phyloP scores from a whole-genome alignment of 2,797 vertebrate genomes.

The Mus minutoides region DNA sequence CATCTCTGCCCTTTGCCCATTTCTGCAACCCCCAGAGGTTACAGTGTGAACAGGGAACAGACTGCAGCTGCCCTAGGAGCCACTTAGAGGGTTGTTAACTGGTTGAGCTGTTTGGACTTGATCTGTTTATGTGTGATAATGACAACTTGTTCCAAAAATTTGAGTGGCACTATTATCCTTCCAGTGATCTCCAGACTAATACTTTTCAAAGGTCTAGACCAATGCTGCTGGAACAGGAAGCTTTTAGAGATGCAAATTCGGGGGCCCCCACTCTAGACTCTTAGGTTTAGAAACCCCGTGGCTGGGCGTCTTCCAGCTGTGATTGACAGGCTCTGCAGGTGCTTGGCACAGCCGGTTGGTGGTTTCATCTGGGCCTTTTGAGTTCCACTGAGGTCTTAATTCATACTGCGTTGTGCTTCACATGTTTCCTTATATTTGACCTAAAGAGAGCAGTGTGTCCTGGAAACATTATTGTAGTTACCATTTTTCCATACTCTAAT shows the following conservation, averaged over 20 bases:
- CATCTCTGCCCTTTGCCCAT: neutral
- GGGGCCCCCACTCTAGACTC: neutral
- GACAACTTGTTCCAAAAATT: neutral
- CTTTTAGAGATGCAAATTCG: constrained; percentile 38
- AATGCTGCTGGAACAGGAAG: neutral
- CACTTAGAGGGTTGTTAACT: neutral
- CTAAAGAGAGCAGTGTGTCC: neutral
- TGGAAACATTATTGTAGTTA: neutral
- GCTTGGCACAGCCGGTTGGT: neutral
- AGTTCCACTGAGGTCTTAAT: neutral
- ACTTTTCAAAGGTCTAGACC: neutral
- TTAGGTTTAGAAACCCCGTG: neutral
- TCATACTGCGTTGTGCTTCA: neutral
- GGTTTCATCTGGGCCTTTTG: neutral
- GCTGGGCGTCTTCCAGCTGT: neutral
- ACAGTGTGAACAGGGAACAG: neutral
- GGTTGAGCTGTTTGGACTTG: neutral
- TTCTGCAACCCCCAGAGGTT: neutral
- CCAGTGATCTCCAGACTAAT: neutral
- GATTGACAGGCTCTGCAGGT: neutral
- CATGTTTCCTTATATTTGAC: neutral
- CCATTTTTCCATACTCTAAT: neutral
- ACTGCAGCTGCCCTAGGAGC: neutral
- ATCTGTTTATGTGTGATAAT: neutral
- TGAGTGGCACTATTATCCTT: neutral